Base-by-base conservation (phyloP, 2,888 invertebrate genomes). In the Camptogramma bilineatum region DNA sequence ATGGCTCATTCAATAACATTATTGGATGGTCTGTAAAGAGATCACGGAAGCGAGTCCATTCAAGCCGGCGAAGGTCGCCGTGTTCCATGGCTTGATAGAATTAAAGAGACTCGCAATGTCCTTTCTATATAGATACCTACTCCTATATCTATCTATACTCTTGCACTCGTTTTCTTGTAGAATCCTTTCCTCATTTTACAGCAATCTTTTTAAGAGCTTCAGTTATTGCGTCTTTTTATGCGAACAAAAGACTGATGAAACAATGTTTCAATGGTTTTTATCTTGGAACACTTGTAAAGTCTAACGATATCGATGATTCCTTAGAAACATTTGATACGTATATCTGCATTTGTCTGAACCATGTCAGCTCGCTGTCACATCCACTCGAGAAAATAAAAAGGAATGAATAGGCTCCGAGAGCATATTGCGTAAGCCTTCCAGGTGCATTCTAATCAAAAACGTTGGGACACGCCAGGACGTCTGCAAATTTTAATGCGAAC, bases 401-500 rank as follows among this genome's bases (percentile, higher is more conserved):
- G 66, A 59, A 21, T 46, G 54, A 53, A 57, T 53, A 13, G 54
- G 60, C 60, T 56, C 51, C 42, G 57, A 57, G 47, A 66, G 63
- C 53, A 59, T 60, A 75, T 80, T 81, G 82, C 83, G 80, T 84
- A 79, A 85, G 73, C 81, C 78, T 78, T 86, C 73, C 83, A 86
- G 85, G 81, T 89, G 85, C 85, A 87, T 81, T 73, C 81, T 85
- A 86, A 87, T 88, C 85, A 87, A 83, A 86, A 77, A 74, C 77
- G 80, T 77, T 76, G 77, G 77, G 79, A 77, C 75, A 74, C 71
- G 73, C 70, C 73, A 74, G 80, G 77, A 76, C 79, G 78, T 79
- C 78, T 66, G 82, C 78, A 84, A 86, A 86, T 88, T 90, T 88
- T 88, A 86, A 88, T 87, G 82, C 79, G 77, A 80, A 79, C 46